Evolutionary conservation across 2,888 invertebrate genomes (phyloP).

Genomic region (Cybosia mesomella): DNA sequence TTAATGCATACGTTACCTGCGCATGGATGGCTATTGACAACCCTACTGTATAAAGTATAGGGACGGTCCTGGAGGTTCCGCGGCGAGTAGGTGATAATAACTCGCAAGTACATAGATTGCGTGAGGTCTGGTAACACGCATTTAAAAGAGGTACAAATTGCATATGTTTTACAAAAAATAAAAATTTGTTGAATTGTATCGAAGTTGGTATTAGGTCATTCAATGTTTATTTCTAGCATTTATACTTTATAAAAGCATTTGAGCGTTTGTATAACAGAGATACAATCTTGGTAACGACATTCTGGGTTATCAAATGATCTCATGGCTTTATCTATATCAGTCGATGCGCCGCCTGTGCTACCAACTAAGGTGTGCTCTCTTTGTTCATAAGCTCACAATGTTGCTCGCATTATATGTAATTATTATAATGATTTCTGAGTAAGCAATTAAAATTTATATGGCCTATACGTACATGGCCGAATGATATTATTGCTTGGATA

Average conservation of each 20-base stretch:
- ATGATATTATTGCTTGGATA: constrained; percentile 47
- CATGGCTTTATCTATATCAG: constrained; percentile 29
- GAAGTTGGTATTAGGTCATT: constrained; percentile 18
- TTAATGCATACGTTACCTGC: too few species aligned
- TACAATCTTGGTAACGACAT: constrained; percentile 48
- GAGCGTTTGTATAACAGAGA: constrained; percentile 46
- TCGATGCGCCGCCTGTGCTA: constrained; percentile 33
- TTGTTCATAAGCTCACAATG: constrained; percentile 56
- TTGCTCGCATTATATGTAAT: constrained; percentile 57
- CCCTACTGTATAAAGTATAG: too few species aligned
- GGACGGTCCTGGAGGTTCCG: too few species aligned
- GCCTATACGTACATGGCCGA: constrained; percentile 39
- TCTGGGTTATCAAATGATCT: constrained; percentile 45
- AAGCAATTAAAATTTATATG: constrained; percentile 51
- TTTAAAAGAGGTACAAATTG: too few species aligned
- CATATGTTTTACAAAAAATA: not conserved
- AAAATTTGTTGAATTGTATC: constrained; percentile 19
- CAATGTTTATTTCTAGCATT: constrained; percentile 38
- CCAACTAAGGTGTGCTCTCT: constrained; percentile 49
- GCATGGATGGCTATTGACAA: too few species aligned
- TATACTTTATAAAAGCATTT: constrained; percentile 41
- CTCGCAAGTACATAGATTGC: too few species aligned
- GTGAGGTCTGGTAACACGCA: too few species aligned
- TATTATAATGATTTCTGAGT: constrained; percentile 58
- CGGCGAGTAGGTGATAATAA: too few species aligned